Conservation (phyloP, 2,888 invertebrate genomes). For the Sphecodes monilicornis region DNA sequence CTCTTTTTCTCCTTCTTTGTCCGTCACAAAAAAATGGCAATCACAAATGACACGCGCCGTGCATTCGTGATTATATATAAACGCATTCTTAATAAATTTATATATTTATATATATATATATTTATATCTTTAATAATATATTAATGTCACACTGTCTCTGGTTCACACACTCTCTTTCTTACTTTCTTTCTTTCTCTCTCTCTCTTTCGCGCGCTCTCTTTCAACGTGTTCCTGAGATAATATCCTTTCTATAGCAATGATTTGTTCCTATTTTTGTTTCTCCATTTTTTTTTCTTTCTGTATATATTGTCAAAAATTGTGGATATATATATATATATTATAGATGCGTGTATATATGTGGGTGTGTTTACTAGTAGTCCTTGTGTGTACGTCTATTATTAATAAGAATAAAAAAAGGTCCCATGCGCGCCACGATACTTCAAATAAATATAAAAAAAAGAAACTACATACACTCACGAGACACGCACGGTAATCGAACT, state of each 20-base stretch:
- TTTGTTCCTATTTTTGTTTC: slow-evolving; percentile 25
- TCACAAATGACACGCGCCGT: slow-evolving; percentile 47
- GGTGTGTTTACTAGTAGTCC: background rate
- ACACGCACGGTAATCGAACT: slow-evolving; percentile 26
- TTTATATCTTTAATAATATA: slow-evolving; percentile 55
- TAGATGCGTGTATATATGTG: slow-evolving; percentile 11
- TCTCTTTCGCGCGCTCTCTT: slow-evolving; percentile 29
- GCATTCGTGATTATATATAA: slow-evolving; percentile 33
- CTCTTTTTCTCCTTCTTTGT: background rate
- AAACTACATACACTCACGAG: slow-evolving; percentile 34
- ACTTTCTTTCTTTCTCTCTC: background rate
- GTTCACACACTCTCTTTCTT: slow-evolving; percentile 7
- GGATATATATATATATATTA: slow-evolving; percentile 4
- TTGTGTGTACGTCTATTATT: slow-evolving; percentile 2
- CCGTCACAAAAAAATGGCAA: slow-evolving; percentile 58
- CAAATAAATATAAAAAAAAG: slow-evolving; percentile 58
- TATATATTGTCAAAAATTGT: slow-evolving; percentile 28
- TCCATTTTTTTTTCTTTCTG: background rate
- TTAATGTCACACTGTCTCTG: slow-evolving; percentile 59
- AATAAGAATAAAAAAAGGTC: slow-evolving; percentile 21
- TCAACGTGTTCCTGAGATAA: slow-evolving; percentile 68
- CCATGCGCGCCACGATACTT: slow-evolving; percentile 28
- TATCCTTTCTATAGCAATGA: slow-evolving; percentile 59
- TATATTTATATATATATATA: slow-evolving; percentile 3
- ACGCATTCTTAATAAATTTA: slow-evolving; percentile 49